A percentile compares a stretch with the other conserved stretches of the same genome.
These are phyloP conservation scores for Mythimna loreyi DNA, from an alignment of 2,888 invertebrate species.

Conservation along the genomic window DNA sequence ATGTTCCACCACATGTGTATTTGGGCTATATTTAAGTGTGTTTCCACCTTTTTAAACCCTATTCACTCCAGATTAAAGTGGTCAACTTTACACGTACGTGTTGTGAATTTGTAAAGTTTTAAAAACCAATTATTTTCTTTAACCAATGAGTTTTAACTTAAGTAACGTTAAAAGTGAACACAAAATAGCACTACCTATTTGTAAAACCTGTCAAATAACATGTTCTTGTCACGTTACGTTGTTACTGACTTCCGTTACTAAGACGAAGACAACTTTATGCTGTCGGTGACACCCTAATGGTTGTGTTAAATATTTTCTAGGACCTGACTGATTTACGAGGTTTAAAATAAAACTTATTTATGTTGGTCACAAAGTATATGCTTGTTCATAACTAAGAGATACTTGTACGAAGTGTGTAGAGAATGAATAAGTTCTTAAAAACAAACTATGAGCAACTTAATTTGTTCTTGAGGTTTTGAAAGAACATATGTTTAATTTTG, in stretches of 20 bases:
- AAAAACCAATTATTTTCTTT: not conserved
- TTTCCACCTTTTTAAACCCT: too few species aligned
- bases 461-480: too few species aligned
- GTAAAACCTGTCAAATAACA: slow-evolving; percentile 15
- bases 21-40: too few species aligned
- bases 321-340: slow-evolving; percentile 45
- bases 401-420: not conserved
- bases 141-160: not conserved
- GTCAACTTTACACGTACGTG: not conserved
- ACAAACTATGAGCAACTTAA: too few species aligned
- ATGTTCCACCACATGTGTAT: too few species aligned
- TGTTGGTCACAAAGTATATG: slow-evolving; percentile 29
- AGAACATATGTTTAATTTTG: too few species aligned
- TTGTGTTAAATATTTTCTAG: slow-evolving; percentile 36
- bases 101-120: not conserved
- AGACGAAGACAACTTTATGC: slow-evolving; percentile 40
- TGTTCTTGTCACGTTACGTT: slow-evolving; percentile 4
- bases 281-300: slow-evolving; percentile 44
- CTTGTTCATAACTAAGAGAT: not conserved
- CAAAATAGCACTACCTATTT: not conserved
- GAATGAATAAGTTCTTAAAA: too few species aligned
- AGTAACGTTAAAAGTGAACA: not conserved
- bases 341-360: slow-evolving; percentile 57
- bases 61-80: too few species aligned
- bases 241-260: slow-evolving; percentile 32